Percentiles rank a stretch among this genome's conserved stretches.
These are phyloP conservation scores for Cyaniris semiargus DNA, from an alignment of 2,888 invertebrate genomes.

Conservation along the genomic window DNA sequence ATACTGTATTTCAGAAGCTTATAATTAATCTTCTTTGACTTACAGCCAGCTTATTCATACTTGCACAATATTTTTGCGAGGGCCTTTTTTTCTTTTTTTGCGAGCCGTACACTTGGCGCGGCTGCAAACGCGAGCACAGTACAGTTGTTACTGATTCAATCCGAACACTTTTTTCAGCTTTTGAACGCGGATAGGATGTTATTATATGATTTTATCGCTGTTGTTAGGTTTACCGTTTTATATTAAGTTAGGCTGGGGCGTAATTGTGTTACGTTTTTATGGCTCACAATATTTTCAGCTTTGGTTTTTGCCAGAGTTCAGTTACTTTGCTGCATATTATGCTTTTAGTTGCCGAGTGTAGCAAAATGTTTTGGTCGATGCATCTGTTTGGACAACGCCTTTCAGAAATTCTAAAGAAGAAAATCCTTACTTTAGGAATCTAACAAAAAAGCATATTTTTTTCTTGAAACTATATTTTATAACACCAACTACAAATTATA, in stretches of 20 bases:
- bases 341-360: background rate
- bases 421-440: too few species aligned
- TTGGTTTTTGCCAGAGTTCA: background rate
- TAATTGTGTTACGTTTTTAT: background rate
- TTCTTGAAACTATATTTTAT: too few species aligned
- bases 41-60: slow-evolving; percentile 1
- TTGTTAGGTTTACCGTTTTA: slow-evolving; percentile 9
- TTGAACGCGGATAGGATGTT: slow-evolving; percentile 18
- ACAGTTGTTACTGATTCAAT: slow-evolving; percentile 31
- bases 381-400: background rate
- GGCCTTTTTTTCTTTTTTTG: slow-evolving; percentile 1
- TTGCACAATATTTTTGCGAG: background rate
- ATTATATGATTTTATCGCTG: slow-evolving; percentile 8
- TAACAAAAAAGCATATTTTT: too few species aligned
- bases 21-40: slow-evolving; percentile 6
- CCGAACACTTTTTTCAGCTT: slow-evolving; percentile 26
- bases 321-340: background rate
- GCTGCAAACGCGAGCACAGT: slow-evolving; percentile 18
- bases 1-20: background rate
- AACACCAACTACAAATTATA: too few species aligned
- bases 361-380: background rate
- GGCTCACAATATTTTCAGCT: background rate
- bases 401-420: too few species aligned
- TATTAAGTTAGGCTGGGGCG: background rate
- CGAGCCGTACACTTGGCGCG: slow-evolving; percentile 24